phyloP scores from a whole-genome alignment of 2,797 vertebrate genomes.

The Myotis daubentonii region DNA sequence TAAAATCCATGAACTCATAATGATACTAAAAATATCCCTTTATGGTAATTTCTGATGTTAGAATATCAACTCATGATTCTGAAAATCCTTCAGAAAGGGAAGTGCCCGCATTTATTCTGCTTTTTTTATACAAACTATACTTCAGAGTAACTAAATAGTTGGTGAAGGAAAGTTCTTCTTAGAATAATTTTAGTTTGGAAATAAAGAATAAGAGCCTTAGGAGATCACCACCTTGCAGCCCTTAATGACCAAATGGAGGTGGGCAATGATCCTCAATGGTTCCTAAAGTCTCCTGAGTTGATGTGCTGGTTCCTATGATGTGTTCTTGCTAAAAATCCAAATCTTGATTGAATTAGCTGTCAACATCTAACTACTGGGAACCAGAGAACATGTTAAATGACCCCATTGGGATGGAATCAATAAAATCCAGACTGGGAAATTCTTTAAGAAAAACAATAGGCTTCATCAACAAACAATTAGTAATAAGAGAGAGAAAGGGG shows the following conservation, averaged over 20 bases:
- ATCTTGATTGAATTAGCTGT: background rate
- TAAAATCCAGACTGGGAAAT: background rate
- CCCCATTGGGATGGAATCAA: background rate
- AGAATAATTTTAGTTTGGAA: background rate
- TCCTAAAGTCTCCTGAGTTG: background rate
- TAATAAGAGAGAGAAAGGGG: background rate
- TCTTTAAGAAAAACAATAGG: background rate
- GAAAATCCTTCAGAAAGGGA: background rate
- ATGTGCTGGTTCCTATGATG: background rate
- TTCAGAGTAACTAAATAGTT: background rate
- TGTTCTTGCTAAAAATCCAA: background rate
- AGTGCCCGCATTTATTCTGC: background rate
- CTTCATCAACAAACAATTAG: slow-evolving; percentile 33
- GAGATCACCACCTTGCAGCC: background rate
- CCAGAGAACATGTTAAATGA: background rate
- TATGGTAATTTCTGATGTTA: slow-evolving; percentile 3
- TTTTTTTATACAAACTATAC: slow-evolving; percentile 12
- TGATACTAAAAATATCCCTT: slow-evolving; percentile 50
- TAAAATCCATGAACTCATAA: slow-evolving; percentile 40
- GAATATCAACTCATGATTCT: slow-evolving; percentile 12
- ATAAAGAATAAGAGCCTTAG: background rate
- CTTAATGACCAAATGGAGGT: background rate
- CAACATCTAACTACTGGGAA: background rate
- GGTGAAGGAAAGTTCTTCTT: background rate
- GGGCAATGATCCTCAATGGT: background rate